phyloP scores from a whole-genome alignment of 2,113 vertebrate species.

The Grammomys surdaster region DNA sequence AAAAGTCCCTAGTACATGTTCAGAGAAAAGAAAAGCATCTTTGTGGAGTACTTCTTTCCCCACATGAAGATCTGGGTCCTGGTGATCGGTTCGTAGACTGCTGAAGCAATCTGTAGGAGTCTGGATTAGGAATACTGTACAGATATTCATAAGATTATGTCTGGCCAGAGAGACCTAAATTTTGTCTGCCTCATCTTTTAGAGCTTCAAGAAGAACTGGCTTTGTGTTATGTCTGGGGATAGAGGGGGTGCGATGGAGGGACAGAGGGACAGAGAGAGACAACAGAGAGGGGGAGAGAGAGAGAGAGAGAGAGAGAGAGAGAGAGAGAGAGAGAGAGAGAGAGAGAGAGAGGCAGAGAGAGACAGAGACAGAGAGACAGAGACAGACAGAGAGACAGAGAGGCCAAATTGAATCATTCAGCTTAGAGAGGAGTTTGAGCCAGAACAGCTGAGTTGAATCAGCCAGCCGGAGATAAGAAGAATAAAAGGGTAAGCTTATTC shows the following conservation, averaged over 20 bases:
- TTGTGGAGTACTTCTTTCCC: background rate
- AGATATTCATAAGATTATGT: background rate
- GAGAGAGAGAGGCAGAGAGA: too few relatives aligned
- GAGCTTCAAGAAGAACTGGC: background rate
- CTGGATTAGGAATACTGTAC: background rate
- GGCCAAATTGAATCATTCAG: too few relatives aligned
- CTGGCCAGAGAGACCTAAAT: fast-evolving
- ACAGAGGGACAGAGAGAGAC: too few relatives aligned
- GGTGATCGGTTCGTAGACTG: background rate
- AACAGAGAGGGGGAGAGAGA: background rate
- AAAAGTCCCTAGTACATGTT: background rate
- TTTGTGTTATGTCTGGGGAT: fast-evolving
- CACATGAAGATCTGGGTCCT: background rate
- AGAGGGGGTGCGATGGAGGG: too few relatives aligned
- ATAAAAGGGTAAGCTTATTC: too few relatives aligned
- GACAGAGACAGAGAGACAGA: too few relatives aligned
- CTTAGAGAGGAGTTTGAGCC: too few relatives aligned
- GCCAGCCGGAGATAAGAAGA: too few relatives aligned
- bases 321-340: too few relatives aligned
- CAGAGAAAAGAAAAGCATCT: background rate
- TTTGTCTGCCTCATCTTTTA: background rate
- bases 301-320: too few relatives aligned
- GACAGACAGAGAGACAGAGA: background rate
- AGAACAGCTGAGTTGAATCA: background rate
- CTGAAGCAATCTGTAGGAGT: background rate